A percentile compares a stretch with the other conserved stretches of the same genome.
phyloP scores from a whole-genome alignment of 2,113 vertebrate species.

The Melozone crissalis region DNA sequence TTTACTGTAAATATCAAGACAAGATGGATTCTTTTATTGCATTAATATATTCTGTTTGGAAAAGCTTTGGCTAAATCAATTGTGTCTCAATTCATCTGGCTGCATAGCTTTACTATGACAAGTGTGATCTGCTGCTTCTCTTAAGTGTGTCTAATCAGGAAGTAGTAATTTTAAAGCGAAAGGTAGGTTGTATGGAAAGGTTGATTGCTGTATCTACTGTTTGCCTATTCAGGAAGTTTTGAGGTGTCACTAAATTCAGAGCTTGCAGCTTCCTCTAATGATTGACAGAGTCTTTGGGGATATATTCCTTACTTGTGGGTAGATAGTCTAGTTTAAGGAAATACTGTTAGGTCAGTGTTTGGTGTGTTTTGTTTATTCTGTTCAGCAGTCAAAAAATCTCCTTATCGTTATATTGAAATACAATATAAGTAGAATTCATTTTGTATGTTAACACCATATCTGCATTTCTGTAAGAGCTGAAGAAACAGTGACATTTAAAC shows the following conservation, averaged over 20 bases:
- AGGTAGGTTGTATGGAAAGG: background rate
- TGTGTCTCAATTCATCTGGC: background rate
- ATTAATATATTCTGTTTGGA: background rate
- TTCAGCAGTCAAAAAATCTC: background rate
- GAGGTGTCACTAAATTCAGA: background rate
- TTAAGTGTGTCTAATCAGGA: background rate
- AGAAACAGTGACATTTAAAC: background rate
- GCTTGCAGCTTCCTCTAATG: background rate
- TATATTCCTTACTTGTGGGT: background rate
- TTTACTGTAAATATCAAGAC: background rate
- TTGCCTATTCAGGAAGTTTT: background rate
- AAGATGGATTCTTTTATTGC: background rate
- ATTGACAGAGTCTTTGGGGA: conserved; percentile 7
- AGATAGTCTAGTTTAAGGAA: background rate
- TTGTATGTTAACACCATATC: background rate
- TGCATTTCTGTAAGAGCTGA: background rate
- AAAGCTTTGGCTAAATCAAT: background rate
- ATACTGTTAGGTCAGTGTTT: background rate
- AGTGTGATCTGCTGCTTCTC: background rate
- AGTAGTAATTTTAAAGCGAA: background rate
- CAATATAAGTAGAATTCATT: background rate
- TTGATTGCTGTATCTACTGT: background rate
- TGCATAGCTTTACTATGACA: background rate
- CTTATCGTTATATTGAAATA: background rate
- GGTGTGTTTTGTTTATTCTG: background rate